phyloP scores from a whole-genome alignment of 2,797 vertebrate species.

The Lemur catta region DNA sequence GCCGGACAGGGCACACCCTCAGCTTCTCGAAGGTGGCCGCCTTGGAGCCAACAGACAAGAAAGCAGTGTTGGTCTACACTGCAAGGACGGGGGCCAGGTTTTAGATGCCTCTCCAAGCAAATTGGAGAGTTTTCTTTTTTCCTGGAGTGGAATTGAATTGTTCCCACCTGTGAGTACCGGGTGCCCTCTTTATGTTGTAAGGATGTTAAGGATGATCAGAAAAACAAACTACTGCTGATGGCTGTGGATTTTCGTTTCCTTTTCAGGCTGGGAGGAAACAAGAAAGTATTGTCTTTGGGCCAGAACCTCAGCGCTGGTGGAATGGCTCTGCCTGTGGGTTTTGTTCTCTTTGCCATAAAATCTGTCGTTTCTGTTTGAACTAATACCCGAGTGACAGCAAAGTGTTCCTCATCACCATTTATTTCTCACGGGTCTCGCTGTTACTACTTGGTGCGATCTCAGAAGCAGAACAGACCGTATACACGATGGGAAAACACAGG shows the following conservation, averaged over 20 bases:
- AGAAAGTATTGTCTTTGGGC: background rate
- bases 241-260: background rate
- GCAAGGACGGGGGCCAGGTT: background rate
- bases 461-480: background rate
- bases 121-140: background rate
- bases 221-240: background rate
- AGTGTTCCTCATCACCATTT: background rate
- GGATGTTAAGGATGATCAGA: background rate
- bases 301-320: background rate
- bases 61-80: background rate
- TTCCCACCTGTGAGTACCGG: background rate
- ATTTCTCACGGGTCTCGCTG: background rate
- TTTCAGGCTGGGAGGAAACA: background rate
- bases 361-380: background rate
- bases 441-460: background rate
- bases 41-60: background rate
- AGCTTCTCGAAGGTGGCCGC: background rate
- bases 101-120: background rate
- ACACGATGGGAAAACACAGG: rapidly evolving
- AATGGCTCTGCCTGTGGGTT: background rate
- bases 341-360: background rate
- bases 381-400: background rate
- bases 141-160: background rate
- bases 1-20: background rate
- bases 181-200: background rate